A percentile compares a stretch with the other conserved stretches of the same genome.
Conservation (phyloP, 2,888 invertebrate genomes). For the Danaus chrysippus region DNA sequence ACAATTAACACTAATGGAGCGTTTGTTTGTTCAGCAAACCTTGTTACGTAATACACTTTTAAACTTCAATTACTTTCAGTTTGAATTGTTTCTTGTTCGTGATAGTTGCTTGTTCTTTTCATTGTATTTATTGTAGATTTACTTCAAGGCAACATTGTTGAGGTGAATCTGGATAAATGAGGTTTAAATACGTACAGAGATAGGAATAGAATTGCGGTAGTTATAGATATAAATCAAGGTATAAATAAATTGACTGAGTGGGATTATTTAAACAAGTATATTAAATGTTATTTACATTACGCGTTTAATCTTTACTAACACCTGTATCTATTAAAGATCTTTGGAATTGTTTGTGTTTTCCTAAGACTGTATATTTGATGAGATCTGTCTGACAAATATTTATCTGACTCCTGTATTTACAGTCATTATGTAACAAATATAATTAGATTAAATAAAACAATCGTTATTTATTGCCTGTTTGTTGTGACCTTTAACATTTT, state of each 20-base stretch:
- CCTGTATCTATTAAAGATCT: conserved; percentile 27
- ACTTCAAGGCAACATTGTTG: background rate
- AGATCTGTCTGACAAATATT: conserved; percentile 40
- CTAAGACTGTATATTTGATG: conserved; percentile 31
- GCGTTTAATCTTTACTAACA: conserved; percentile 13
- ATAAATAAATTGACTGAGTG: background rate
- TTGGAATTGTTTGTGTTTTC: conserved; percentile 30
- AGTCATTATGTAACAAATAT: conserved; percentile 18
- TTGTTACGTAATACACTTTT: conserved; percentile 26
- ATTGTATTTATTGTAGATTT: background rate
- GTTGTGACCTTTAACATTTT: background rate
- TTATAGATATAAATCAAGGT: background rate
- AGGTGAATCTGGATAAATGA: background rate
- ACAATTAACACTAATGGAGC: conserved; percentile 61
- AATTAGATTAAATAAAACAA: conserved; percentile 12
- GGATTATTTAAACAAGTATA: background rate
- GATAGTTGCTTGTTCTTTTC: conserved; percentile 12
- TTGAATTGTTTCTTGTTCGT: conserved; percentile 23
- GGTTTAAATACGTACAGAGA: background rate
- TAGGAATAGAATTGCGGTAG: too few species aligned
- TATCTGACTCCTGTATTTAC: conserved; percentile 26
- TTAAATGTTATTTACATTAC: background rate
- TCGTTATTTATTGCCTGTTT: conserved; percentile 14
- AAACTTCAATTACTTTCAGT: conserved; percentile 22
- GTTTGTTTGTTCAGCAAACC: conserved; percentile 46